Evolutionary conservation across 2,797 vertebrate species (phyloP), one percentile per base, ranked within the genome.

Genomic region (Enteromius fasciolatus): DNA sequence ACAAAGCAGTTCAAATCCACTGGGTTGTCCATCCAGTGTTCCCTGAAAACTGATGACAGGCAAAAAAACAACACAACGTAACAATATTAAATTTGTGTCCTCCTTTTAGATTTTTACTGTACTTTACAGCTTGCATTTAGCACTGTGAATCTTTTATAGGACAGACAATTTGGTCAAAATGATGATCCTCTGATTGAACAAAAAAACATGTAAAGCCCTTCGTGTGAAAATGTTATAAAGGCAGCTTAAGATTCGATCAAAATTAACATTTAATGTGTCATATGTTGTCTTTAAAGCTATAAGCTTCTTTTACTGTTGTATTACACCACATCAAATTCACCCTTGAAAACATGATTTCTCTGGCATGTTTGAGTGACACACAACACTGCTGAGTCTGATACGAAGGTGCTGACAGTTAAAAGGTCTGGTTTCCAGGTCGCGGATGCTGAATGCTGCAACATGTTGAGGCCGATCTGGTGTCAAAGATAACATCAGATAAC

Each of bases 401-500:
- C 23, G 69, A 48, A 79, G 77, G 79, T 76, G 83, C 66, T 39
- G 78, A 72, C 46, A 67, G 81, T 73, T 85, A 54, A 81, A 84
- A 82, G 80, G 85, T 82, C 41, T 78, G 82, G 78, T 86, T 86
- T 82, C 68, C 63, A 83, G 84, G 67, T 83, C 80, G 18, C 11
- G 69, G 77, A 72, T 66, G 28, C 74, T 84, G 80, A 87, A 84
- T 67, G 79, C 78, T 69, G 66, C 17, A 68, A 64, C 88, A 82
- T 82, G 87, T 83, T 72, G 50, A 84, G 84, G 75, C 87, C 14
- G 66, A 84, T 88, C 76, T 61, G 72, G 82, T 74, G 66, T 80
- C 46, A 61, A 31, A 79, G 86, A 87, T 83, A 84, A 85, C 81
- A 86, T 87, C 81, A 79, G 81, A 73, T 84, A 80, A 72, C 85